These are phyloP conservation scores for Brachypterus glaber DNA, from an alignment of 2,888 invertebrate genomes.

Conservation along the genomic window DNA sequence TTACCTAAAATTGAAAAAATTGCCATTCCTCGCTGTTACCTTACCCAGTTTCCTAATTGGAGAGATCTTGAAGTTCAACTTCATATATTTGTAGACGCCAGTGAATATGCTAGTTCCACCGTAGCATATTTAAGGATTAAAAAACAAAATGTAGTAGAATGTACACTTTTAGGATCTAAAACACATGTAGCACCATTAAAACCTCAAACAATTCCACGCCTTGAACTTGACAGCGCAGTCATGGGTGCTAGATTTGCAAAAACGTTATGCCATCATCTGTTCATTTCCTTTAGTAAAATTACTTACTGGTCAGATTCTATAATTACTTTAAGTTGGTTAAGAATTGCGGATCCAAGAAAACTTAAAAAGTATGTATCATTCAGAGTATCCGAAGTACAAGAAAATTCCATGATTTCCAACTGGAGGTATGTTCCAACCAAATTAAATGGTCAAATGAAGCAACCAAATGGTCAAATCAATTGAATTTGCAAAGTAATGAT, in stretches of 20 bases:
- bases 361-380: conserved; percentile 24
- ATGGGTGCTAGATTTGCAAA: conserved; percentile 16
- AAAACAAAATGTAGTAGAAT: conserved; percentile 6
- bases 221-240: conserved; percentile 21
- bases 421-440: conserved; percentile 24
- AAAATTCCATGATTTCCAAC: conserved; percentile 13
- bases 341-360: conserved; percentile 19
- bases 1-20: conserved; percentile 18
- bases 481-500: not conserved
- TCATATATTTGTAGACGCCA: conserved; percentile 15
- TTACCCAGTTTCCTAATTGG: conserved; percentile 1
- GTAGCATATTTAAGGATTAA: conserved; percentile 19
- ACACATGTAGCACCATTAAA: conserved; percentile 23
- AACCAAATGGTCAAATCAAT: conserved; percentile 4
- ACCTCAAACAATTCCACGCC: conserved; percentile 20
- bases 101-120: conserved; percentile 20
- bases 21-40: conserved; percentile 20
- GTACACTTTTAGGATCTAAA: conserved; percentile 18
- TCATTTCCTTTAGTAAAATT: conserved; percentile 11
- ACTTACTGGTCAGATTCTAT: conserved; percentile 26
- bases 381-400: conserved; percentile 20
- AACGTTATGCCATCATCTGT: conserved; percentile 13
- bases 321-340: conserved; percentile 23
- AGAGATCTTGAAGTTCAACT: conserved; percentile 3
- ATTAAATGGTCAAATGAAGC: conserved; percentile 18